Percentiles rank a stretch among this genome's conserved stretches.
These are phyloP conservation scores for Conus betulinus DNA, from an alignment of 1,140 invertebrate species.

Conservation along the genomic window DNA sequence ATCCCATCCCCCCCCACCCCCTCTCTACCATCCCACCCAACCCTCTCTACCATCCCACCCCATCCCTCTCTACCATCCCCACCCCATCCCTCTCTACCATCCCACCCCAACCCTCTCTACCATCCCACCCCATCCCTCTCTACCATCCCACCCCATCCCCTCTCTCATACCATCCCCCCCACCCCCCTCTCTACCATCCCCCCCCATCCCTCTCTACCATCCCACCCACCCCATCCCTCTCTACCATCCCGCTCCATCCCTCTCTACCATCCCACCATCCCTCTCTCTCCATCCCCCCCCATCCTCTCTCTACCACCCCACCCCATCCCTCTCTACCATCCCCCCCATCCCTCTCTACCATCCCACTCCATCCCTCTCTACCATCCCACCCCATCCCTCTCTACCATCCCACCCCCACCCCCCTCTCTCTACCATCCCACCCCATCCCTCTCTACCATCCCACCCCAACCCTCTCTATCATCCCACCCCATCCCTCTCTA, in stretches of 20 bases:
- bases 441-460: no score
- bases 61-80: no score
- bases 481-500: no score
- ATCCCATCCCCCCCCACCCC: no score
- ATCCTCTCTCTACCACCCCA: slow-evolving; percentile 18
- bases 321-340: slow-evolving; percentile 24
- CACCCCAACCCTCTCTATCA: no score
- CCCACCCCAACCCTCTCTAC: neutral
- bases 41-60: no score
- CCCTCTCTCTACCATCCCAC: no score
- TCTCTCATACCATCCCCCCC: slow-evolving; percentile 1
- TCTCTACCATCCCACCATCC: neutral
- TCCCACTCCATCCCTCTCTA: no score
- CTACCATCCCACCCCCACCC: no score
- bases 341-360: no score
- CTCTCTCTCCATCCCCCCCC: neutral
- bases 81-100: neutral
- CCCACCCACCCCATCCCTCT: neutral
- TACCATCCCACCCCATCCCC: neutral
- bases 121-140: neutral
- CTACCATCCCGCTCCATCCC: neutral
- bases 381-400: no score
- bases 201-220: slow-evolving; percentile 18
- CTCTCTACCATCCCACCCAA: no score
- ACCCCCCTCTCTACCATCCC: neutral